Evolutionary conservation across 1,140 invertebrate species (phyloP).

Genomic region (Choristoneura fumiferana): DNA sequence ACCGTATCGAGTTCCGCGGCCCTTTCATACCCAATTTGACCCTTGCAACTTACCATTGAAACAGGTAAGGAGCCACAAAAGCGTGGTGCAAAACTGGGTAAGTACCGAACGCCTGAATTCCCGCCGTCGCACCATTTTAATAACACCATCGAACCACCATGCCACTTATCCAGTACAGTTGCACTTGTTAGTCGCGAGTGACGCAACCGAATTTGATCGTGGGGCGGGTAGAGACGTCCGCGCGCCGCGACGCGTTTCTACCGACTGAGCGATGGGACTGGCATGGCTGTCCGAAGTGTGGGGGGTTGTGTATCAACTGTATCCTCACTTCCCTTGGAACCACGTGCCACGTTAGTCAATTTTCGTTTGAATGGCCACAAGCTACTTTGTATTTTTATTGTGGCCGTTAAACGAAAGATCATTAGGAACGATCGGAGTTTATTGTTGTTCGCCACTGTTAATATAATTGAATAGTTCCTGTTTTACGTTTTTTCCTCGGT

Average conservation of each 20-base stretch:
- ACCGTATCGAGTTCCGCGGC: slow-evolving; percentile 40
- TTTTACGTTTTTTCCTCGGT: slow-evolving; percentile 16
- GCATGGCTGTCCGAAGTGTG: slow-evolving; percentile 31
- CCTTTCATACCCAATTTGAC: slow-evolving; percentile 39
- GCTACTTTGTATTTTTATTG: slow-evolving; percentile 59
- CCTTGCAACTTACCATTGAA: slow-evolving; percentile 61
- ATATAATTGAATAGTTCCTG: slow-evolving; percentile 34
- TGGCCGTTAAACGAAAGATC: slow-evolving; percentile 51
- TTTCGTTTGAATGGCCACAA: slow-evolving; percentile 50
- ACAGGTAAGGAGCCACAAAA: slow-evolving; percentile 62
- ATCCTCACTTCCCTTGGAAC: slow-evolving; percentile 57
- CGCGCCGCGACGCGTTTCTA: slow-evolving; percentile 40
- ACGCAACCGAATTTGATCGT: slow-evolving; percentile 62
- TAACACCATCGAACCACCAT: slow-evolving; percentile 59
- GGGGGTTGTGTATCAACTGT: slow-evolving; percentile 53
- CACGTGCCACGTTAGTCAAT: slow-evolving; percentile 67
- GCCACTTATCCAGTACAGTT: slow-evolving; percentile 46
- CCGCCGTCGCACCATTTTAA: slow-evolving; percentile 62
- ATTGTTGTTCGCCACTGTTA: slow-evolving; percentile 41
- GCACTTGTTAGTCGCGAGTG: slow-evolving; percentile 41
- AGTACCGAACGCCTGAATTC: slow-evolving; percentile 46
- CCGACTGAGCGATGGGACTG: slow-evolving; percentile 49
- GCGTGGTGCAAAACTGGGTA: slow-evolving; percentile 48
- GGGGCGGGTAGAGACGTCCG: slow-evolving; percentile 27
- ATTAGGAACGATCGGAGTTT: slow-evolving; percentile 42